Base-by-base conservation (phyloP, 2,888 invertebrate genomes). In the Agrochola lychnidis region DNA sequence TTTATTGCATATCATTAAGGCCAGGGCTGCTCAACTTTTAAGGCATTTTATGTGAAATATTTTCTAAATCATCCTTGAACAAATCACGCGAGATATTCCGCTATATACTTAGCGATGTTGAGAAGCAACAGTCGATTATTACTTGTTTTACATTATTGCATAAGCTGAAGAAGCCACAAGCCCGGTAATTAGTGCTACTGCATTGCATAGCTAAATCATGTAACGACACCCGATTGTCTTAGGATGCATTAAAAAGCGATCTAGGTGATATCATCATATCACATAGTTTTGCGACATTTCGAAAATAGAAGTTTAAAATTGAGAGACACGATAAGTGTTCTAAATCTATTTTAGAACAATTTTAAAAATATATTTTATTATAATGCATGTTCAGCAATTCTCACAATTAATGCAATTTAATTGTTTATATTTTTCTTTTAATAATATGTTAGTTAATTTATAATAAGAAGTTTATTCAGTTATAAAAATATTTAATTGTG, bases 191-290 rank as follows among this genome's bases (percentile, higher is more conserved):
- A 66, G 53, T 67, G 22, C 45, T 36, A 25, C 30, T 53, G 51
- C 25, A 63, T 67, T 76, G 57, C 76, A 45, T 45, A 73, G 16
- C 59, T 73, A 61, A 45, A 70, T 62, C 30, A 56, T 61, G 22
- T 51, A 73, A 73, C 56, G 56, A 63, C 57, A 61, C 71, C n/a
- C 45, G 63, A 73, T 78, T 73, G 72, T 70, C 66, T 67, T 63
- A 42, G 42, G 57, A 45, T 63, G 36, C 79, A 86, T 84, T 86
- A 79, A 62, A 84, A 86, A 79, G 70, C 76, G 36, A 83, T 74
- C 66, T 59, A 71, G 48, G 62, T 22, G 51, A 22, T 22, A 22
- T 22, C 51, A 22, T 22, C 19, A 22, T 22, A 22, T 22, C 51
- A 22, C 30, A 22, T 40, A n/a, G 14, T 6, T 19, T 36, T 4